Percentiles rank a stretch among this genome's conserved stretches.
Evolutionary conservation across 2,888 invertebrate species (phyloP).

Genomic region (Morinoia aosen): DNA sequence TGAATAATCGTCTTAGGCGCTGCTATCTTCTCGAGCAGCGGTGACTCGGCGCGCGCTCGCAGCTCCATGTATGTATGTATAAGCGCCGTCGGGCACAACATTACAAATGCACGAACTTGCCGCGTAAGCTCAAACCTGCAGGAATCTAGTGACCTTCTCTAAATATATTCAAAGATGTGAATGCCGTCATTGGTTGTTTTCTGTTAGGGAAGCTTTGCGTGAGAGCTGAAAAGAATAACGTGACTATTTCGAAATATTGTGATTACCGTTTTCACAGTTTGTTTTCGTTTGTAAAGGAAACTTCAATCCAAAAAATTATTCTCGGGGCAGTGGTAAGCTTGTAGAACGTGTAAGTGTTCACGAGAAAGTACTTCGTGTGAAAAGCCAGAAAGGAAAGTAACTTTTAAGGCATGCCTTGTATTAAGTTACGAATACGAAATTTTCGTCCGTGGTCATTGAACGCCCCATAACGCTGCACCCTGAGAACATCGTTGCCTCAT

Average conservation of each 20-base stretch:
- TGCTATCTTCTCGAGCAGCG: constrained; percentile 39
- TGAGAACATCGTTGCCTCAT: no score
- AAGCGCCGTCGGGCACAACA: neutral
- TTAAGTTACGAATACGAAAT: no score
- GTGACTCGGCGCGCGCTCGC: neutral
- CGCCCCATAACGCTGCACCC: no score
- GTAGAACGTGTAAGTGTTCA: neutral
- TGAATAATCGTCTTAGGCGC: constrained; percentile 35
- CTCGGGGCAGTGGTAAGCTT: neutral
- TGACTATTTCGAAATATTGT: neutral
- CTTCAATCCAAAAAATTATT: neutral
- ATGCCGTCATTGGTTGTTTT: neutral
- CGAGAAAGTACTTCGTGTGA: no score
- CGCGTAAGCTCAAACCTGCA: neutral
- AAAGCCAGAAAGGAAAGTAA: no score
- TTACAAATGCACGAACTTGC: neutral
- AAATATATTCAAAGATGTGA: neutral
- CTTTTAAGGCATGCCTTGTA: no score
- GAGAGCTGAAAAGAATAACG: neutral
- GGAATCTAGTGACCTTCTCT: neutral
- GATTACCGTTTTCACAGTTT: no score
- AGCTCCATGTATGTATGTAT: neutral
- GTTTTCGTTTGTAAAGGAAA: neutral
- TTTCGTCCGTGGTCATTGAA: no score
- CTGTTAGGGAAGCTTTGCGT: neutral